Evolutionary conservation across 2,113 vertebrate species (phyloP).

Genomic region (Forbesichthys papilliferus): DNA sequence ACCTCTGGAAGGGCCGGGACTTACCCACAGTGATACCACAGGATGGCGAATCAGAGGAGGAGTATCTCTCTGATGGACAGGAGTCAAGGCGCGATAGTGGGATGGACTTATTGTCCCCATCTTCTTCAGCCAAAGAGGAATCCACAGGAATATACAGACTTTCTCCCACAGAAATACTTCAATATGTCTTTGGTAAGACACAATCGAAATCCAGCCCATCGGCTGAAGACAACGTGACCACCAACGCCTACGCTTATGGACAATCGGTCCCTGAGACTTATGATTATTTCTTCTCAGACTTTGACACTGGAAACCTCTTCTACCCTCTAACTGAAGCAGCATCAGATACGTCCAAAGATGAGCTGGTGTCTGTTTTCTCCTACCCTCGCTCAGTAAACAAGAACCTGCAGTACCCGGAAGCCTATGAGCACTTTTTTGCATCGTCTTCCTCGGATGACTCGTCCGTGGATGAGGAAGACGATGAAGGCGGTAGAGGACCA

Average conservation of each 20-base stretch:
- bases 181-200: conserved; percentile 67
- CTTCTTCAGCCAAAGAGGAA: conserved; percentile 33
- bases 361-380: conserved; percentile 60
- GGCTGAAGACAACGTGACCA: conserved; percentile 23
- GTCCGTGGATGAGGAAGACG: conserved; percentile 59
- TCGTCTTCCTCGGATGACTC: conserved; percentile 68
- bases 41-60: conserved; percentile 28
- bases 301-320: conserved; percentile 68
- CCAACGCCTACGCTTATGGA: conserved; percentile 25
- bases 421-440: conserved; percentile 89
- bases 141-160: conserved; percentile 45
- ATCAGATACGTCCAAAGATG: conserved; percentile 30
- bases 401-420: conserved; percentile 80
- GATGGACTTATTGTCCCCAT: conserved; percentile 26
- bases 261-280: conserved; percentile 85
- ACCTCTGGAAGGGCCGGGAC: conserved; percentile 27
- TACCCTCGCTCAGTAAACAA: conserved; percentile 48
- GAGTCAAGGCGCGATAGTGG: background rate
- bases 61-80: conserved; percentile 23
- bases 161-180: conserved; percentile 66
- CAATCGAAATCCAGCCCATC: conserved; percentile 28
- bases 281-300: conserved; percentile 87
- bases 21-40: conserved; percentile 33
- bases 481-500: conserved; percentile 19
- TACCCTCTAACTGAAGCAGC: conserved; percentile 40